A percentile compares a stretch with the other conserved stretches of the same genome.
Conservation (phyloP, 1,140 invertebrate genomes). For the Sipha flava region DNA sequence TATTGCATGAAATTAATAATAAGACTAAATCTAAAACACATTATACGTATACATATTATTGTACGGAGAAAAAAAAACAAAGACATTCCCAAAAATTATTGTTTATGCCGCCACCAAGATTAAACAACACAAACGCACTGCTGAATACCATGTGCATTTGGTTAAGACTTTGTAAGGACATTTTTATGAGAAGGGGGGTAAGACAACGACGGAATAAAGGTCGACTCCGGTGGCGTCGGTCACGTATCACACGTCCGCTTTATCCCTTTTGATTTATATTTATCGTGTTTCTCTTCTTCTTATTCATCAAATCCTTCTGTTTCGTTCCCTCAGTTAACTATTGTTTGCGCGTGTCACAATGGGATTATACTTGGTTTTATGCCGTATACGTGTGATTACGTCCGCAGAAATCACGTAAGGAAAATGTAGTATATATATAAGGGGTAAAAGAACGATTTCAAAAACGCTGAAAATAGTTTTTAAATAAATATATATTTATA, state of each 20-base stretch:
- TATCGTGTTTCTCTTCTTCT: neutral
- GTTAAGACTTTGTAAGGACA: neutral
- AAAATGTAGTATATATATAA: neutral
- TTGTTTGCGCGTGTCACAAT: neutral
- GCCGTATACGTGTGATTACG: neutral
- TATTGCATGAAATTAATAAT: too few relatives aligned
- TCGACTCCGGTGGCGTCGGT: neutral
- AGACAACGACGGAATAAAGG: neutral
- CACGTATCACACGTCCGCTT: neutral
- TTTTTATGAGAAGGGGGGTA: neutral
- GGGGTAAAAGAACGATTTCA: neutral
- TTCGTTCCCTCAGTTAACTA: neutral
- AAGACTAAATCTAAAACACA: too few relatives aligned
- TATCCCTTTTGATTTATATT: slow-evolving; percentile 1
- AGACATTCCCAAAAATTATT: too few relatives aligned
- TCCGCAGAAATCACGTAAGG: neutral
- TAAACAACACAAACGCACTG: too few relatives aligned
- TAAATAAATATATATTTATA: neutral
- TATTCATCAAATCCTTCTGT: neutral
- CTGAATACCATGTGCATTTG: too few relatives aligned
- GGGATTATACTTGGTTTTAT: neutral
- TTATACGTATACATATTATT: too few relatives aligned
- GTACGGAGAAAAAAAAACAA: too few relatives aligned
- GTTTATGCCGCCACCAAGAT: too few relatives aligned
- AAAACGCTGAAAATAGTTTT: neutral